Evolutionary conservation across 1,140 invertebrate genomes (phyloP), one percentile per base, ranked within the genome.

Genomic region (Hycleus phaleratus): DNA sequence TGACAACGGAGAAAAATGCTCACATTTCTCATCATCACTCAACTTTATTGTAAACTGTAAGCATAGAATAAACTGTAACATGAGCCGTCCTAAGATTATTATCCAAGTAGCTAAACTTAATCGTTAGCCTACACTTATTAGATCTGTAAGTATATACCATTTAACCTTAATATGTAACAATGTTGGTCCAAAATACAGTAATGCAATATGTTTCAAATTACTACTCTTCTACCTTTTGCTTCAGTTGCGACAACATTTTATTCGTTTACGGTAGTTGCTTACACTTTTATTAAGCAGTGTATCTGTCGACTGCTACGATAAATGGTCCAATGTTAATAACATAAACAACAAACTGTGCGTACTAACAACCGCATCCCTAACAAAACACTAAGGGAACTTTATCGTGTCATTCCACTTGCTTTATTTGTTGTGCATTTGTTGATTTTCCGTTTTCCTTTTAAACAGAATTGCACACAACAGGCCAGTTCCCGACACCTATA

Each of bases 251-350:
- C 40, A 42, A 43, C 52, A 46, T 62, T 65, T 65, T 65, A 65
- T 65, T 65, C 57, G 59, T 64, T 60, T 61, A 59, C 60, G 60
- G 63, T 59, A 57, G 63, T 61, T 65, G 63, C 59, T 62, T 65
- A 62, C 63, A 62, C 63, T 65, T 65, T 65, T 65, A 65, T 65
- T 65, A 65, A 65, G 59, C 60, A 62, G 55, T 61, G 63, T 60
- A 65, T 65, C 65, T 65, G 60, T 67, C 60, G 60, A 60, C 42
- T 51, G 58, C 49, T 61, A 62, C 59, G 51, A 64, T 61, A 50
- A 64, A 73, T 74, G 65, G 61, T 74, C 42, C 68, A 68, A 61
- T 70, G 71, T 62, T 71, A 69, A 71, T 69, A 74, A 52, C 73
- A 75, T 65, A 55, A 55, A 55, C 52, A 55, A 55, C 44, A 43